Conservation (phyloP, 2,797 vertebrate genomes). For the Anabas testudineus region DNA sequence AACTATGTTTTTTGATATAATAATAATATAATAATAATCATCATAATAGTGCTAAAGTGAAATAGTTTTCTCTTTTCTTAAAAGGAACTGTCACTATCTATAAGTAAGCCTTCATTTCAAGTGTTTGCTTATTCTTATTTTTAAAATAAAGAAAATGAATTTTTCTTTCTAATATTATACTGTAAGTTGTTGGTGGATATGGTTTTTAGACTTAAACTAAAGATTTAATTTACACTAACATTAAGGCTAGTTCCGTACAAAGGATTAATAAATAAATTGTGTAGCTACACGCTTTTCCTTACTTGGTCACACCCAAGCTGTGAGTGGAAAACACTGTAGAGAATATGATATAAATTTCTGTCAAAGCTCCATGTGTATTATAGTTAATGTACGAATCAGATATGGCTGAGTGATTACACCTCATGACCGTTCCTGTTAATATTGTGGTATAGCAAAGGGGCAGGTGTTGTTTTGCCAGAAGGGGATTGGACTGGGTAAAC, state of each 20-base stretch:
- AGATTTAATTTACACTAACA: neutral
- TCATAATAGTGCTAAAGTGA: too few relatives aligned
- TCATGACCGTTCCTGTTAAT: constrained; percentile 66
- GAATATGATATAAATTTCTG: neutral
- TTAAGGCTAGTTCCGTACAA: neutral
- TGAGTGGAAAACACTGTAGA: neutral
- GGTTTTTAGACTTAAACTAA: neutral
- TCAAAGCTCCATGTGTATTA: neutral
- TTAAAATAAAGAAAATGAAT: constrained; percentile 51
- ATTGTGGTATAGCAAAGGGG: constrained; percentile 52
- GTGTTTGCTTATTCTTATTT: constrained; percentile 19
- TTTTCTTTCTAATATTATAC: constrained; percentile 35
- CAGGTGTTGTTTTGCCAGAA: constrained; percentile 74
- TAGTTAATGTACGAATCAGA: constrained; percentile 27
- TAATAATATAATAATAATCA: too few relatives aligned
- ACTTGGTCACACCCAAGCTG: neutral
- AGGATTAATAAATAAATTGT: neutral
- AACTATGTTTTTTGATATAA: too few relatives aligned
- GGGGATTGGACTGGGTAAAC: constrained; percentile 64
- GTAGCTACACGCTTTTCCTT: neutral
- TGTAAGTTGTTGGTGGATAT: neutral
- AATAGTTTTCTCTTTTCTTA: constrained; percentile 17
- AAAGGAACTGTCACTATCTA: constrained; percentile 4
- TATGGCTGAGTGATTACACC: constrained; percentile 46
- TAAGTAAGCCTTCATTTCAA: too few relatives aligned